These are phyloP conservation scores for Halyomorpha halys DNA, from an alignment of 1,140 invertebrate species.

Conservation along the genomic window DNA sequence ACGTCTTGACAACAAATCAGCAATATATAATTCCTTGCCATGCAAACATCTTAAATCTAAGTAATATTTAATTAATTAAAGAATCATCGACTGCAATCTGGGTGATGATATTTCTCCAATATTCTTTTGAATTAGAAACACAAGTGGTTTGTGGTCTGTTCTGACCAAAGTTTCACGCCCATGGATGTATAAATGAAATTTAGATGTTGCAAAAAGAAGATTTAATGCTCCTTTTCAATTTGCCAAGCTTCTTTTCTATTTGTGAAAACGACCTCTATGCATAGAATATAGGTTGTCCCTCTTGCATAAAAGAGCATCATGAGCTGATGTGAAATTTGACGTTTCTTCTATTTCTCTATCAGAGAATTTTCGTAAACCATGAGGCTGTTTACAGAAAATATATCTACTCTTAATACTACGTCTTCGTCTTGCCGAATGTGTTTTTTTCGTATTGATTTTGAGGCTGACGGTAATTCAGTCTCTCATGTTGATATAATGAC, in stretches of 20 bases:
- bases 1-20: background rate
- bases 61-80: too few species aligned
- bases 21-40: background rate
- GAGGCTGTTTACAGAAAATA: too few species aligned
- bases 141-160: background rate
- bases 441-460: too few species aligned
- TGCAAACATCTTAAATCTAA: background rate
- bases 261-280: background rate
- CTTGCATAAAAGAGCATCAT: background rate
- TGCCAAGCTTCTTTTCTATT: background rate
- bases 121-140: background rate
- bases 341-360: too few species aligned
- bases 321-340: too few species aligned
- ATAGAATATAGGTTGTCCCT: background rate
- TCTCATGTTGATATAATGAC: too few species aligned
- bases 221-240: background rate
- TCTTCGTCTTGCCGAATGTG: too few species aligned
- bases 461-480: too few species aligned
- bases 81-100: background rate
- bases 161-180: background rate
- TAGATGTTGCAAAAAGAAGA: too few species aligned
- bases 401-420: too few species aligned
- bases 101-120: background rate
- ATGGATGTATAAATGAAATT: background rate
- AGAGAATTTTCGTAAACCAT: too few species aligned